A percentile compares a stretch with the other conserved stretches of the same genome.
Evolutionary conservation across 2,888 invertebrate genomes (phyloP).

Genomic region (Dasysyrphus tricinctus): DNA sequence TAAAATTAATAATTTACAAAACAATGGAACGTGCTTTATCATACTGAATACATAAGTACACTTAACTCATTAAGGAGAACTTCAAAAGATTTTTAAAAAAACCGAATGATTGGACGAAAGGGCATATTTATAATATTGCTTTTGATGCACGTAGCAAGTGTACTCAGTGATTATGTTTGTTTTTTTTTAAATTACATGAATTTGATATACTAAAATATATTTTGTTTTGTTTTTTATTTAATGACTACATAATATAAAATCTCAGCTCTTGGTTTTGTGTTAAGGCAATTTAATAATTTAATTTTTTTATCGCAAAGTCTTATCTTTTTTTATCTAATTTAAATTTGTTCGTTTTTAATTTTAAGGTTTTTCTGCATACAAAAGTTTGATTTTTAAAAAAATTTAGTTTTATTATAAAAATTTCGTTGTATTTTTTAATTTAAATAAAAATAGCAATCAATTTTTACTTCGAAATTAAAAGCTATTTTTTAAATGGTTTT

Average conservation of each 20-base stretch:
- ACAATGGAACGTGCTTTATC: constrained; percentile 70
- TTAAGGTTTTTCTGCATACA: constrained; percentile 44
- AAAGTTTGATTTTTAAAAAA: constrained; percentile 32
- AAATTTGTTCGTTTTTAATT: constrained; percentile 58
- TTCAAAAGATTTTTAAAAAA: neutral
- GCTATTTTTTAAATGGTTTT: constrained; percentile 36
- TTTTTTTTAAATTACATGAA: constrained; percentile 22
- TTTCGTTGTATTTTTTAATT: constrained; percentile 60
- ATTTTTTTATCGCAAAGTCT: constrained; percentile 51
- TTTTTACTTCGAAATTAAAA: constrained; percentile 41
- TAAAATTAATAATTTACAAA: constrained; percentile 55
- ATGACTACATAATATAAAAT: constrained; percentile 40
- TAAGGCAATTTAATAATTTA: constrained; percentile 60
- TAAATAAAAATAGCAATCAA: constrained; percentile 45
- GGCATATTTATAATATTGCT: constrained; percentile 40
- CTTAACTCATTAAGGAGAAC: constrained; percentile 32
- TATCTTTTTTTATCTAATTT: constrained; percentile 25
- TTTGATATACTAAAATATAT: constrained; percentile 28
- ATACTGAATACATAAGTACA: constrained; percentile 56
- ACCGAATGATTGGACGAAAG: constrained; percentile 33
- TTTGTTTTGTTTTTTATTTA: neutral
- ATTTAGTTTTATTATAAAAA: constrained; percentile 12
- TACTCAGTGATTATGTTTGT: constrained; percentile 10
- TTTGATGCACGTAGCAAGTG: constrained; percentile 42
- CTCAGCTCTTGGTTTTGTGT: constrained; percentile 63